A percentile compares a stretch with the other conserved stretches of the same genome.
These are phyloP conservation scores for Epinephelus malabaricus DNA, from an alignment of 2,797 vertebrate genomes.

Conservation along the genomic window DNA sequence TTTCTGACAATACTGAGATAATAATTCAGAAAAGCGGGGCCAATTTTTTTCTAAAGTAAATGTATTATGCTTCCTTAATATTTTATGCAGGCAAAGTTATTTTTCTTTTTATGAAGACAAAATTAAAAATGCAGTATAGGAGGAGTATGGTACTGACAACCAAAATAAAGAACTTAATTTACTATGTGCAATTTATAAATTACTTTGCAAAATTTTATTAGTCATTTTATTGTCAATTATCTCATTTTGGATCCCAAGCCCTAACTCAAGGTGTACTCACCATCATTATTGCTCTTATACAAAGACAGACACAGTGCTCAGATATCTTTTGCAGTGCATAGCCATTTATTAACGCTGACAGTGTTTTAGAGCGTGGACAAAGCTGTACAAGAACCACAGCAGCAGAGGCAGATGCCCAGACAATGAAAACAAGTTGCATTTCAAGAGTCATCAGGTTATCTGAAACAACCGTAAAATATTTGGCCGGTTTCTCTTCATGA, in stretches of 20 bases:
- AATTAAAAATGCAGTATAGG: too few relatives aligned
- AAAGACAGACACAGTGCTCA: constrained; percentile 1
- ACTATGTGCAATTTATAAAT: neutral
- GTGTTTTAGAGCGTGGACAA: constrained; percentile 48
- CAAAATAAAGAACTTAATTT: too few relatives aligned
- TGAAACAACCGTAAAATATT: neutral
- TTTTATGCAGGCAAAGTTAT: too few relatives aligned
- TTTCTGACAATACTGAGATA: too few relatives aligned
- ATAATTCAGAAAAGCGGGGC: too few relatives aligned
- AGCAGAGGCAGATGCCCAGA: constrained; percentile 21
- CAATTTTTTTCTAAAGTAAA: too few relatives aligned
- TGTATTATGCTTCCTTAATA: too few relatives aligned
- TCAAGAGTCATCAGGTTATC: constrained; percentile 19
- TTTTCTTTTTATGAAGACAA: too few relatives aligned
- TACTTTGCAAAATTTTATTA: neutral
- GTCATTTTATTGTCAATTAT: neutral
- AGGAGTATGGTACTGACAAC: too few relatives aligned
- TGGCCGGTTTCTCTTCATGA: neutral
- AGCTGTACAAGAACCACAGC: constrained; percentile 58
- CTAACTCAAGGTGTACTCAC: neutral
- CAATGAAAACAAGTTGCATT: constrained; percentile 1
- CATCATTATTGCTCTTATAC: neutral
- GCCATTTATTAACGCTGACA: constrained; percentile 71
- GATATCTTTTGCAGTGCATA: constrained; percentile 48
- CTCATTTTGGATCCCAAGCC: neutral